phyloP scores from a whole-genome alignment of 2,888 invertebrate genomes.

The Dyspetes luteomarginatus region DNA sequence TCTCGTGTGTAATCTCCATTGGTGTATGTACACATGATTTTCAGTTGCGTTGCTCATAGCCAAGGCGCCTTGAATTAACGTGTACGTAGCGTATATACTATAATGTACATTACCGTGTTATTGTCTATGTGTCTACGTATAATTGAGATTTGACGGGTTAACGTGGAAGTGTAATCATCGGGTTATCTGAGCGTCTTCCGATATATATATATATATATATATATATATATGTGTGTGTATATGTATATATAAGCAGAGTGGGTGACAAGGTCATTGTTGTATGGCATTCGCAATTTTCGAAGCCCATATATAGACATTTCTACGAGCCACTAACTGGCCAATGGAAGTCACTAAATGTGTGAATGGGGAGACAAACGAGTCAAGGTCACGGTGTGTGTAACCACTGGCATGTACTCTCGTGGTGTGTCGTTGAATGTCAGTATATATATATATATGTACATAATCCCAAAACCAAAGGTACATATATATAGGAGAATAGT shows the following conservation, averaged over 20 bases:
- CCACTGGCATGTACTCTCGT: not conserved
- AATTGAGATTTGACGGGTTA: constrained; percentile 19
- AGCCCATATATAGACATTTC: constrained; percentile 6
- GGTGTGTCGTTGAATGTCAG: not conserved
- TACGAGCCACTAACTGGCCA: constrained; percentile 41
- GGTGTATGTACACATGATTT: not conserved
- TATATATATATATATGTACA: not conserved
- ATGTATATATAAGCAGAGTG: too few relatives aligned
- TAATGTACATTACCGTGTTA: not conserved
- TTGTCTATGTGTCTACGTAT: not conserved
- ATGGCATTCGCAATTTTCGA: constrained; percentile 9
- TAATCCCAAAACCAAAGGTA: too few relatives aligned
- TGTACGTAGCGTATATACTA: not conserved
- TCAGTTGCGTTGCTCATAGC: not conserved
- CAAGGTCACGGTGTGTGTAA: not conserved
- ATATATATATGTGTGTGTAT: too few relatives aligned
- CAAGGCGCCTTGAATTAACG: not conserved
- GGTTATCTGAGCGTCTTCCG: constrained; percentile 19
- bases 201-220: too few relatives aligned
- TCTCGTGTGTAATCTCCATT: not conserved
- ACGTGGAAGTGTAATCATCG: constrained; percentile 7
- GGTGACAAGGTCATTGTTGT: too few relatives aligned
- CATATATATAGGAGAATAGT: too few relatives aligned
- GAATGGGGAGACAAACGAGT: not conserved
- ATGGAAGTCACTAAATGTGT: constrained; percentile 34